Conservation (phyloP, 1,140 invertebrate species). For the Trachymyrmex septentrionalis region DNA sequence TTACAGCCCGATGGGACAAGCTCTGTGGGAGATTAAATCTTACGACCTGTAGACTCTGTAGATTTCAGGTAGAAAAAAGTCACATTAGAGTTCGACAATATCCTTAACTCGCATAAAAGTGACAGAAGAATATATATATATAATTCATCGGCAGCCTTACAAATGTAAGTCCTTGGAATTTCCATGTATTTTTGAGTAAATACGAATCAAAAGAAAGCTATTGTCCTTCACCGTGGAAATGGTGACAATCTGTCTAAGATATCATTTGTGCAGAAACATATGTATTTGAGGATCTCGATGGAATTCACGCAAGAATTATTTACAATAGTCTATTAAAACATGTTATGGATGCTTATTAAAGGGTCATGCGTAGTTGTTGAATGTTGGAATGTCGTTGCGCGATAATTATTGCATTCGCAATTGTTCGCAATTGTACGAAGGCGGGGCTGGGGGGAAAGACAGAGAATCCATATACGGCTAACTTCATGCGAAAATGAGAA, state of each 20-base stretch:
- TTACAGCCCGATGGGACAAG: not conserved
- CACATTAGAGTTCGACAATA: not conserved
- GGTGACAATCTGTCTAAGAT: slow-evolving; percentile 58
- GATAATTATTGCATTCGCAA: not conserved
- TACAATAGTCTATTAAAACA: not conserved
- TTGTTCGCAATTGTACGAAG: too few species aligned
- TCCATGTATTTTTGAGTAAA: not conserved
- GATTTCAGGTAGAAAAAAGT: not conserved
- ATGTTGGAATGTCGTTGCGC: not conserved
- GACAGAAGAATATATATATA: too few species aligned
- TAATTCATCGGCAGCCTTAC: not conserved
- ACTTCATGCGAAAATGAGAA: not conserved
- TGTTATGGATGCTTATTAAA: not conserved
- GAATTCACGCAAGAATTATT: not conserved
- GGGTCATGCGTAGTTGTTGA: not conserved
- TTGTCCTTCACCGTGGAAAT: slow-evolving; percentile 30
- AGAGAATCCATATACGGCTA: not conserved
- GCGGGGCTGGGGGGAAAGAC: too few species aligned
- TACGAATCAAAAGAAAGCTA: not conserved
- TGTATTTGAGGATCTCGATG: not conserved
- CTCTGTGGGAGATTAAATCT: not conserved
- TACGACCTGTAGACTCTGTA: not conserved
- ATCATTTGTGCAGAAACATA: slow-evolving; percentile 57
- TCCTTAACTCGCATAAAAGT: too few species aligned
- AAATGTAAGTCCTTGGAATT: not conserved